phyloP scores from a whole-genome alignment of 2,888 invertebrate genomes.

The Polietes domitor region DNA sequence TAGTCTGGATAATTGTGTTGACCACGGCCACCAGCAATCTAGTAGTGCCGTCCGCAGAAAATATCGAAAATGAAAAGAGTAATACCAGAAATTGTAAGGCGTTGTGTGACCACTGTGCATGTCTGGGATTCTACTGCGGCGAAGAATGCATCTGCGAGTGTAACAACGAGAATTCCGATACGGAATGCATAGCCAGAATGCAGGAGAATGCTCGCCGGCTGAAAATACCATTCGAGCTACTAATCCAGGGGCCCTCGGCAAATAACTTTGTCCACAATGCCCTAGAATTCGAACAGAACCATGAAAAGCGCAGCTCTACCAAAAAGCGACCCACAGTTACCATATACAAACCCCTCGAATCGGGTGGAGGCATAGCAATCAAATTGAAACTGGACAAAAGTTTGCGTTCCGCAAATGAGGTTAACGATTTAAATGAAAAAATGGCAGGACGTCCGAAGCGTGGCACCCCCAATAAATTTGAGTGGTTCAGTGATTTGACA shows the following conservation, averaged over 20 bases:
- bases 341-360: constrained; percentile 77
- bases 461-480: constrained; percentile 70
- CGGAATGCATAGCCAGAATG: constrained; percentile 77
- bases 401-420: not conserved
- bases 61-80: constrained; percentile 72
- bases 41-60: not conserved
- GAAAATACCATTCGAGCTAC: constrained; percentile 77
- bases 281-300: constrained; percentile 75
- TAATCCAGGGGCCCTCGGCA: constrained; percentile 79
- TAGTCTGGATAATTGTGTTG: constrained; percentile 67
- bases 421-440: not conserved
- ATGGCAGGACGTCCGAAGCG: constrained; percentile 71
- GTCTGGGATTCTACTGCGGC: constrained; percentile 80
- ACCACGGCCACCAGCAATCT: constrained; percentile 39
- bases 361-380: constrained; percentile 22
- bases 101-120: constrained; percentile 78
- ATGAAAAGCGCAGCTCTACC: constrained; percentile 62
- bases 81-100: constrained; percentile 76
- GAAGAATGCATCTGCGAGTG: constrained; percentile 81
- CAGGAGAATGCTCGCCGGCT: constrained; percentile 75
- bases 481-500: constrained; percentile 77
- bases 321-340: constrained; percentile 77
- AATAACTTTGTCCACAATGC: constrained; percentile 79
- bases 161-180: constrained; percentile 74
- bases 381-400: not conserved